phyloP scores from a whole-genome alignment of 2,888 invertebrate genomes.

The Orthonevra nobilis region DNA sequence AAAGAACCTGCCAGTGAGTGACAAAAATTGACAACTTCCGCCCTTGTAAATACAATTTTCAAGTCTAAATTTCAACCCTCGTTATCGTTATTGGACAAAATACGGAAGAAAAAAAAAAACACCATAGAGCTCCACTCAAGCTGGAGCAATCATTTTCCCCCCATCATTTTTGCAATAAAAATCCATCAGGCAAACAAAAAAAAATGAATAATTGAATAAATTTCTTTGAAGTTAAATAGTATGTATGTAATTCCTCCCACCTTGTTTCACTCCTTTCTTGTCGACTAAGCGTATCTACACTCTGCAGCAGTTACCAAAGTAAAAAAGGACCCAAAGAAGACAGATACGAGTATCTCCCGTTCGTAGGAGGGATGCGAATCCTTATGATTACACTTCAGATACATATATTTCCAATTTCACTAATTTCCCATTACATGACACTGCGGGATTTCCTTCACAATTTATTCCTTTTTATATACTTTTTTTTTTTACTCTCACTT shows the following conservation, averaged over 20 bases:
- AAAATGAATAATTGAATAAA: conserved; percentile 27
- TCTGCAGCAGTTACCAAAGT: conserved; percentile 17
- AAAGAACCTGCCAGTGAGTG: conserved; percentile 5
- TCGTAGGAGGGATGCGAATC: conserved; percentile 32
- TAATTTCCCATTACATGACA: conserved; percentile 40
- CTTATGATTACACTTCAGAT: conserved; percentile 50
- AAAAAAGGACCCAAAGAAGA: conserved; percentile 35
- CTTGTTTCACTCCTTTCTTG: conserved; percentile 45
- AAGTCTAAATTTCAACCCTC: conserved; percentile 23
- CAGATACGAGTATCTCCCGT: neutral
- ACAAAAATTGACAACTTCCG: conserved; percentile 37
- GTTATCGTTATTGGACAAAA: too few species aligned
- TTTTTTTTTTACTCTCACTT: conserved; percentile 61
- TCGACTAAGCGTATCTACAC: conserved; percentile 38
- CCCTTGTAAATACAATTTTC: conserved; percentile 19
- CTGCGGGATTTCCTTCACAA: conserved; percentile 47
- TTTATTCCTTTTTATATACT: conserved; percentile 18
- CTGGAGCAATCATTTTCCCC: neutral
- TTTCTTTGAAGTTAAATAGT: conserved; percentile 42
- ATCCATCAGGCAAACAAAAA: conserved; percentile 27
- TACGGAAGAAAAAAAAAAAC: neutral
- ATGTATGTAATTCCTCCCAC: conserved; percentile 66
- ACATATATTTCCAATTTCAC: conserved; percentile 40
- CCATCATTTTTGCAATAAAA: conserved; percentile 11
- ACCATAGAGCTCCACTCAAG: neutral